Percentiles rank a stretch among this genome's conserved stretches.
Conservation (phyloP, 2,797 vertebrate genomes). For the Pseudocheirus occidentalis region DNA sequence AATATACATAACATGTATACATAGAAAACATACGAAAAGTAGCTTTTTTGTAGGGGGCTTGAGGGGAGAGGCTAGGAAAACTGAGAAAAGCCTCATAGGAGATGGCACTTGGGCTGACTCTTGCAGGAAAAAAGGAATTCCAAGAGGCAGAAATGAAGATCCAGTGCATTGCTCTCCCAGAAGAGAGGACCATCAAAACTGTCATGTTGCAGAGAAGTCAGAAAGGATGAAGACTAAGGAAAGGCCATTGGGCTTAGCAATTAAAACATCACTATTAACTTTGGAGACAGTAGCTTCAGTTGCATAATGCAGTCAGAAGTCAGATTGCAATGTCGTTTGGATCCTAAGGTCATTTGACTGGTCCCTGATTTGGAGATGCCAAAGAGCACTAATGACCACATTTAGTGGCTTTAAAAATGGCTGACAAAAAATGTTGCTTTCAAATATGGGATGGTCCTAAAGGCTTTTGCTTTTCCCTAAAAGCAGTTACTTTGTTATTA, state of each 20-base stretch:
- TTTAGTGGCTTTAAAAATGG: background rate
- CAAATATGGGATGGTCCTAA: background rate
- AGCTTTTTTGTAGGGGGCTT: background rate
- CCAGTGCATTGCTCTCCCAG: background rate
- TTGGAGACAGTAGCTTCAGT: background rate
- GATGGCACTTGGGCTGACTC: background rate
- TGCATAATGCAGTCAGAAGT: background rate
- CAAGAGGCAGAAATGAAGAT: background rate
- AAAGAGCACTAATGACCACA: background rate
- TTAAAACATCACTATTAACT: background rate
- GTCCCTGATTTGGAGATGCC: background rate
- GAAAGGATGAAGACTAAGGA: background rate
- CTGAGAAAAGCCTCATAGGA: background rate
- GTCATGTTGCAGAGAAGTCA: background rate
- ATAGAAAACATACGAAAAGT: background rate
- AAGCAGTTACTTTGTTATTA: conserved; percentile 8
- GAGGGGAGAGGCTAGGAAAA: background rate
- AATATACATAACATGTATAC: too few relatives aligned
- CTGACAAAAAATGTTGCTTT: background rate
- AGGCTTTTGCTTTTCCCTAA: background rate
- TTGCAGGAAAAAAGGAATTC: background rate
- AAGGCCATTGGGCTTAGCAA: background rate
- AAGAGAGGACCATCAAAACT: background rate
- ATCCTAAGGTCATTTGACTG: background rate
- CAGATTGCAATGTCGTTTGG: background rate